A percentile compares a stretch with the other conserved stretches of the same genome.
These are phyloP conservation scores for Macaria notata DNA, from an alignment of 2,888 invertebrate species.

Conservation along the genomic window DNA sequence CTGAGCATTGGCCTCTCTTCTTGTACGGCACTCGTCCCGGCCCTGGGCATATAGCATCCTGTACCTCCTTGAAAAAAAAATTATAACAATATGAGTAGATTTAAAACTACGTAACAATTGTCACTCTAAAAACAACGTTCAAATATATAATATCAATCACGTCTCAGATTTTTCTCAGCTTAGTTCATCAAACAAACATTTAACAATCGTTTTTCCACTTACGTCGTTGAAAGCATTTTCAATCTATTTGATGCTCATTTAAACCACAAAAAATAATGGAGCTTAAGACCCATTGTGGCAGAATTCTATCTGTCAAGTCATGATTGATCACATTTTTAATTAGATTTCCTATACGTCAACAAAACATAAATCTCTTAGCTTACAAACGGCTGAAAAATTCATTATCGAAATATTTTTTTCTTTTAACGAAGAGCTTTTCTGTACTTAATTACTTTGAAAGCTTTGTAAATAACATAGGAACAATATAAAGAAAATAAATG, in stretches of 20 bases:
- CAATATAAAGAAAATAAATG: background rate
- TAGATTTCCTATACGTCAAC: constrained; percentile 66
- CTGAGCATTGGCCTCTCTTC: too few relatives aligned
- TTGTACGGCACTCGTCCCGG: too few relatives aligned
- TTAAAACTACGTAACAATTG: too few relatives aligned
- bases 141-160: too few relatives aligned
- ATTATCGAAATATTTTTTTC: constrained; percentile 21
- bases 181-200: constrained; percentile 6
- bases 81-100: too few relatives aligned
- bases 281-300: constrained; percentile 55
- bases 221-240: constrained; percentile 12
- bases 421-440: constrained; percentile 12
- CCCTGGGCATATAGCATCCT: too few relatives aligned
- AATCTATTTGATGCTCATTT: constrained; percentile 23
- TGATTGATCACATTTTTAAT: constrained; percentile 73
- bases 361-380: constrained; percentile 60
- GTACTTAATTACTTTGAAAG: background rate
- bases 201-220: constrained; percentile 13
- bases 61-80: too few relatives aligned
- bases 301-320: constrained; percentile 33
- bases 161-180: background rate
- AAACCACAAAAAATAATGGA: constrained; percentile 44
- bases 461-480: background rate
- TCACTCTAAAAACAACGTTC: too few relatives aligned
- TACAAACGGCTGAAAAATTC: constrained; percentile 48